A percentile compares a stretch with the other conserved stretches of the same genome.
phyloP scores from a whole-genome alignment of 2,797 vertebrate species.

The Mormyrops boulengeri region DNA sequence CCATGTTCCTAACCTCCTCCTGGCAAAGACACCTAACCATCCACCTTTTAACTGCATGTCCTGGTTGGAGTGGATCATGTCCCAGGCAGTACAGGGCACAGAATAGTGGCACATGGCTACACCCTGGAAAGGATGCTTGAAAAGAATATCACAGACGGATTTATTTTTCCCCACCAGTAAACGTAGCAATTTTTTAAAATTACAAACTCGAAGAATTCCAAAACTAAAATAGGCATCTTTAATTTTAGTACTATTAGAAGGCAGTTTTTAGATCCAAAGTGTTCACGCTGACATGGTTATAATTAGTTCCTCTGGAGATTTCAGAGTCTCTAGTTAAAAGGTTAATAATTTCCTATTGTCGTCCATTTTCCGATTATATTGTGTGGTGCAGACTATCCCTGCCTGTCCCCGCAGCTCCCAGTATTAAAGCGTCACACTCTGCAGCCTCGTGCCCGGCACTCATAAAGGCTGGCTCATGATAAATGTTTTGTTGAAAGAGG shows the following conservation, averaged over 20 bases:
- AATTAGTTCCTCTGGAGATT: constrained; percentile 28
- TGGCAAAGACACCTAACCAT: neutral
- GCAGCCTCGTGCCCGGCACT: neutral
- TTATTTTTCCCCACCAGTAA: constrained; percentile 23
- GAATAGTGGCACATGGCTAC: neutral
- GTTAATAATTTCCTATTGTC: constrained; percentile 26
- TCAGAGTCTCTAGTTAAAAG: constrained; percentile 22
- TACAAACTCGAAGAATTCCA: neutral
- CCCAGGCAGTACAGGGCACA: neutral
- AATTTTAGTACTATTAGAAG: neutral
- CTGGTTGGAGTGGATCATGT: neutral
- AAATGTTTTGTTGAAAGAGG: neutral
- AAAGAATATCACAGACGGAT: neutral
- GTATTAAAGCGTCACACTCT: neutral
- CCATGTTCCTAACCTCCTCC: neutral
- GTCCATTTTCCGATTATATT: constrained; percentile 9
- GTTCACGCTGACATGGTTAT: neutral
- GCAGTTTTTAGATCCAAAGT: constrained; percentile 9
- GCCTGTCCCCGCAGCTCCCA: neutral
- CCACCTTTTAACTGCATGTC: neutral
- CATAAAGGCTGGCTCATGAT: neutral
- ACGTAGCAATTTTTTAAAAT: neutral
- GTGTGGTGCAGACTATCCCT: neutral
- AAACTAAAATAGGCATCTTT: neutral
- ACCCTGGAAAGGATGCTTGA: neutral